Base-by-base conservation (phyloP, 2,888 invertebrate genomes). In the Cheilosia scutellata region DNA sequence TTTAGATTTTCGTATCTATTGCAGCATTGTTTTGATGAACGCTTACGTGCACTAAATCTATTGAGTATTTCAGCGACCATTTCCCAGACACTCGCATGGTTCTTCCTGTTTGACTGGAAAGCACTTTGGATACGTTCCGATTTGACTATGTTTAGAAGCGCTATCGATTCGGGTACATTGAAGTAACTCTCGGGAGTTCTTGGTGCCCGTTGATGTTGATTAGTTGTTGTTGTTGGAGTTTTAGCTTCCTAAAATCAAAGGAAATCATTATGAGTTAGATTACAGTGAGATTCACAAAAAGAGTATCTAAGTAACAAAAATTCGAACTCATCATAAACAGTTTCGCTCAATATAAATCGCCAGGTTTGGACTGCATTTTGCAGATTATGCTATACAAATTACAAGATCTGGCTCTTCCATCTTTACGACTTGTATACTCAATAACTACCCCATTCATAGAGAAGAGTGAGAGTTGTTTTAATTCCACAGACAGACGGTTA, bases 1-100 rank as follows among this genome's bases (percentile, higher is more conserved):
- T 92, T 92, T 2, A 92, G 89, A 86, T 92, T 92, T 88, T 92
- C 92, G 76, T 92, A 92, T 27, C 92, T 91, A 88, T 92, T 92
- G 88, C 92, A 92, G 57, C 92, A 92, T 77, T 92, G 92, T 76
- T 92, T 92, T 2, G 92, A 91, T 6, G 91, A 92, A 0, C 92
- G 90, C 33, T 92, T 92, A 0, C 92, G 89, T 2, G 92, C 89
- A 72, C 92, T 92, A 75, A 91, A 92, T 2, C 91, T 90, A 76
- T 91, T 92, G 2, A 92, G 88, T 5, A 92, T 91, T 79, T 91
- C 91, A 42, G 92, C 92, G 2, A 92, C 92, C 92, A 92, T 92
- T 86, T 92, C 92, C 92, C 92, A 92, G 0, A 92, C 92, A 70
- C 92, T 92, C 20, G 92, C 92, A 89, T 92, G 92, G 68, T 92